Conservation (phyloP, 1,140 invertebrate genomes). For the Drosophila micromelanica region DNA sequence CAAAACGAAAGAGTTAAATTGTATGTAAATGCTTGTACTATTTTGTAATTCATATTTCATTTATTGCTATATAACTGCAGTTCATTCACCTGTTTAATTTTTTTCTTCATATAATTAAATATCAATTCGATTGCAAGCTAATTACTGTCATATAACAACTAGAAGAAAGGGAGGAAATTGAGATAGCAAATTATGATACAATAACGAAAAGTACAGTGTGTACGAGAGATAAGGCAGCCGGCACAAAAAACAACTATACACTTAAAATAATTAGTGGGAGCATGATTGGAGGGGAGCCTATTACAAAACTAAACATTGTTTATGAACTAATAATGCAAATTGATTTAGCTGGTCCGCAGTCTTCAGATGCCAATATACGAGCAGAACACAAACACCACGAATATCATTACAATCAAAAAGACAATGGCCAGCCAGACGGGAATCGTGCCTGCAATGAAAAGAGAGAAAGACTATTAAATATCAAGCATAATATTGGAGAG, state of each 20-base stretch:
- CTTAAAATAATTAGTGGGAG: constrained; percentile 68
- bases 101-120: constrained; percentile 29
- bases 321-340: constrained; percentile 71
- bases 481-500: neutral
- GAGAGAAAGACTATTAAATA: constrained; percentile 1
- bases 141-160: constrained; percentile 47
- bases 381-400: constrained; percentile 91
- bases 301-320: constrained; percentile 58
- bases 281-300: constrained; percentile 13
- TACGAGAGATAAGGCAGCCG: constrained; percentile 65
- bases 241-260: constrained; percentile 56
- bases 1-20: too few species aligned
- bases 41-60: constrained; percentile 21
- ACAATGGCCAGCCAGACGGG: constrained; percentile 91
- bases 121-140: constrained; percentile 39
- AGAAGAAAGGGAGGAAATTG: constrained; percentile 28
- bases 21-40: neutral
- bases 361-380: constrained; percentile 92
- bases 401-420: constrained; percentile 89
- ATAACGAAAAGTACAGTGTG: constrained; percentile 31
- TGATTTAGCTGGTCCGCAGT: constrained; percentile 41
- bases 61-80: constrained; percentile 41
- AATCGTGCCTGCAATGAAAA: constrained; percentile 88
- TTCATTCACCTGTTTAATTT: constrained; percentile 37
- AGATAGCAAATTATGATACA: constrained; percentile 37